Base-by-base conservation (phyloP, 1,140 invertebrate genomes). In the Drusus annulatus region DNA sequence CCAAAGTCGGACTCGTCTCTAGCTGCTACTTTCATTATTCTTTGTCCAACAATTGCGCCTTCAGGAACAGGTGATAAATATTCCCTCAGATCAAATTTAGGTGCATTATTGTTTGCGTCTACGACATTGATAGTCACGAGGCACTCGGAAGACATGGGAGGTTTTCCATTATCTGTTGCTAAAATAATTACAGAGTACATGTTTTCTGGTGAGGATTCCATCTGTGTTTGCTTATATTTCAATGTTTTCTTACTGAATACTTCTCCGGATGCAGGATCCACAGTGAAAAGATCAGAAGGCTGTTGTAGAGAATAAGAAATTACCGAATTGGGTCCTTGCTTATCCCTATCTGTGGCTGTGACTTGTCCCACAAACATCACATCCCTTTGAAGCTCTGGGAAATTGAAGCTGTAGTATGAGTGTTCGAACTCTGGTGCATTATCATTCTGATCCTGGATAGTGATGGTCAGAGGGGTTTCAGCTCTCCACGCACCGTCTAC, bases 381-480 rank as follows among this genome's bases (percentile, higher is more conserved):
- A 62, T 92, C 91, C 68, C 92, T 90, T 86, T 97, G 95, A 7
- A 96, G 89, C 87, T 98, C 96, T 0, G 96, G 95, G 79, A 98
- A 95, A 86, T 98, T 96, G 85, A 98, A 98, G 84, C 93, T 94
- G 85, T 98, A 98, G 80, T 92, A 94, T 0, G 94, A 93, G 84
- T 96, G 92, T 83, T 97, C 95, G 85, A 98, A 98, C 87, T 96
- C 94, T 0, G 97, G 97, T 0, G 96, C 93, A 87, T 98, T 98
- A 86, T 98, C 97, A 87, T 98, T 98, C 84, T 97, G 95, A 89
- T 98, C 97, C 87, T 98, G 96, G 76, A 98, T 96, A 1, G 96
- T 97, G 23, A 98, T 96, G 0, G 96, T 97, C 0, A 98, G 86
- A 0, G 96, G 94, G 1, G 97, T 98, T 87, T 96, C 96, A 0